These are phyloP conservation scores for Loripinus fragilis DNA, from an alignment of 2,888 invertebrate species.

Conservation along the genomic window DNA sequence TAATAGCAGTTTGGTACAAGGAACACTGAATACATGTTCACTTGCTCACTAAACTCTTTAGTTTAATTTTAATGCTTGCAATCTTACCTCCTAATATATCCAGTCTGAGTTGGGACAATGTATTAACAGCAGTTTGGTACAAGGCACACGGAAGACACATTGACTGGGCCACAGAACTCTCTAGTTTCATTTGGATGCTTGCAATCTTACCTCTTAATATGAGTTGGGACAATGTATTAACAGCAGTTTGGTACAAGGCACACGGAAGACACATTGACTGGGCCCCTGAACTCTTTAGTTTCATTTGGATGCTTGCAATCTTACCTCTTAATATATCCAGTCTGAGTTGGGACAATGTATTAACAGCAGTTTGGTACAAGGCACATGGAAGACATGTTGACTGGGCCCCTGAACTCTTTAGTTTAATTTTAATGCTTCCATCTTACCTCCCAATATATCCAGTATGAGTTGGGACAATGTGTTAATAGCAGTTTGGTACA, in stretches of 20 bases:
- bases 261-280: conserved; percentile 93
- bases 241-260: conserved; percentile 92
- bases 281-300: conserved; percentile 92
- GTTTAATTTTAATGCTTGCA: no score
- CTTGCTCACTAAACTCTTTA: no score
- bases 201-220: no score
- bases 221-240: conserved; percentile 65
- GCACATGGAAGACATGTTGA: conserved; percentile 94
- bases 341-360: conserved; percentile 94
- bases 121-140: conserved; percentile 95
- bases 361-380: conserved; percentile 95
- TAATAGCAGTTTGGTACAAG: no score
- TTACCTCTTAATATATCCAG: conserved; percentile 95
- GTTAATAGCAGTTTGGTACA: conserved; percentile 90
- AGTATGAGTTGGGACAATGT: conserved; percentile 95
- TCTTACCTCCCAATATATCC: conserved; percentile 92
- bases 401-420: conserved; percentile 92
- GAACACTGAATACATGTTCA: no score
- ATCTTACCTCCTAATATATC: conserved; percentile 95
- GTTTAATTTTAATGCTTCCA: conserved; percentile 86
- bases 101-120: conserved; percentile 94
- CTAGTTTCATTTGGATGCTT: conserved; percentile 88
- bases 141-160: conserved; percentile 94
- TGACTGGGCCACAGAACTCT: conserved; percentile 91
- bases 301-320: conserved; percentile 86